Evolutionary conservation across 2,113 vertebrate genomes (phyloP), one percentile per base, ranked within the genome.

Genomic region (Tympanuchus pallidicinctus): DNA sequence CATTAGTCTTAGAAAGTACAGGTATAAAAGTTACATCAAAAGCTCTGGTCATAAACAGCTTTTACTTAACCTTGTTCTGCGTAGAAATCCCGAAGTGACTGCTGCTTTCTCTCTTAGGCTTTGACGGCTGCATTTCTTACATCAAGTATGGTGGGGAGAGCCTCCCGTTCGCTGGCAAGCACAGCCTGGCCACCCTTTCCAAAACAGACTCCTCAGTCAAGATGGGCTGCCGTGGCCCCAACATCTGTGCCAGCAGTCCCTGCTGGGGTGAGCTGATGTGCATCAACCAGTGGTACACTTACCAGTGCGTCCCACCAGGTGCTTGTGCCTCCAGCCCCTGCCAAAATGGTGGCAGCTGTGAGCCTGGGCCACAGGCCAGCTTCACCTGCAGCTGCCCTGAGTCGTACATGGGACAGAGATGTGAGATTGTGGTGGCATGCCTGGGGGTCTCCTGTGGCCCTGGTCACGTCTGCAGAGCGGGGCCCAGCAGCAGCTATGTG

Each of bases 211-310:
- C 98, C 1, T 99, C 98, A 0, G 98, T 99, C 82, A 98, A 98
- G 97, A 98, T 98, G 0, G 99, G 99, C 92, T 99, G 99, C 83
- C 98, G 99, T 0, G 99, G 99, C 22, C 99, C 99, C 8, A 97
- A 99, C 87, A 94, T 99, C 47, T 99, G 99, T 4, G 98, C 98
- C 96, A 99, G 99, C 96, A 98, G 93, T 75, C 99, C 99, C 1
- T 99, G 99, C 96, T 98, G 98, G 98, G 99, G 99, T 0, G 99
- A 98, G 19, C 93, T 99, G 36, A 98, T 99, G 98, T 99, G 99
- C 59, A 96, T 99, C 86, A 99, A 99, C 95, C 98, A 98, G 95
- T 99, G 99, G 99, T 98, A 98, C 8, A 98, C 98, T 4, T 99
- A 99, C 96, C 98, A 98, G 94, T 99, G 99, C 2, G 98, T 99